Percentiles rank a stretch among this genome's conserved stretches.
Evolutionary conservation across 2,113 vertebrate genomes (phyloP).

Genomic region (Muscicapa adusta): DNA sequence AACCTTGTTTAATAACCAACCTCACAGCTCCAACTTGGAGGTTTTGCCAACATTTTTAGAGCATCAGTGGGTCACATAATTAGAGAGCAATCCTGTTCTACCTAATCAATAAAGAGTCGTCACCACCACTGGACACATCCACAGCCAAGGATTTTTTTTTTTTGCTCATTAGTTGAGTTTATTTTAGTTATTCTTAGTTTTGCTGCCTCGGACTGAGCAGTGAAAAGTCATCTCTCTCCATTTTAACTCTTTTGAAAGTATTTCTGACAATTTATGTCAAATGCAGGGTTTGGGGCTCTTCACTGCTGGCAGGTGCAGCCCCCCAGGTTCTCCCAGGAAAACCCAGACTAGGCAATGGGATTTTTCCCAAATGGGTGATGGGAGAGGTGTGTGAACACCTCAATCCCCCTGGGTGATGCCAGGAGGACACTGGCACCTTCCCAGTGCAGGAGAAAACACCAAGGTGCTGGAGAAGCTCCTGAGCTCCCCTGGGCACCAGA

Average conservation of each 20-base stretch:
- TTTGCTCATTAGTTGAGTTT: conserved; percentile 51
- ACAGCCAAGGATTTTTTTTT: not conserved
- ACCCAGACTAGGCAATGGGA: fast-evolving
- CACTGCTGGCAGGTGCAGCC: not conserved
- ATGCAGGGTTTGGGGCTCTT: fast-evolving
- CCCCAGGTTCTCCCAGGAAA: not conserved
- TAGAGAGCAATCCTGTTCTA: conserved; percentile 65
- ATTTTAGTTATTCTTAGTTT: not conserved
- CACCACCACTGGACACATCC: not conserved
- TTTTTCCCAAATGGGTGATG: fast-evolving
- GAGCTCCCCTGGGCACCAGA: not conserved
- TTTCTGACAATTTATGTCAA: not conserved
- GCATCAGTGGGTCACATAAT: conserved; percentile 59
- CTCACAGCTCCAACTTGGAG: not conserved
- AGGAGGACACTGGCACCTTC: not conserved
- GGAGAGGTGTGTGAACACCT: not conserved
- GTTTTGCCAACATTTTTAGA: conserved; percentile 30
- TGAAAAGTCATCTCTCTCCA: not conserved
- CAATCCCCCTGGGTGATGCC: not conserved
- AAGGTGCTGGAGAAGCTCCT: not conserved
- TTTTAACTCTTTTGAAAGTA: not conserved
- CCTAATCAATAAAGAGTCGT: conserved; percentile 67
- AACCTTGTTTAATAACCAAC: not conserved
- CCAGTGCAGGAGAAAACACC: not conserved
- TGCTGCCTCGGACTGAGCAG: not conserved